A percentile compares a stretch with the other conserved stretches of the same genome.
These are phyloP conservation scores for Anhinga rufa DNA, from an alignment of 2,113 vertebrate genomes.

Conservation along the genomic window DNA sequence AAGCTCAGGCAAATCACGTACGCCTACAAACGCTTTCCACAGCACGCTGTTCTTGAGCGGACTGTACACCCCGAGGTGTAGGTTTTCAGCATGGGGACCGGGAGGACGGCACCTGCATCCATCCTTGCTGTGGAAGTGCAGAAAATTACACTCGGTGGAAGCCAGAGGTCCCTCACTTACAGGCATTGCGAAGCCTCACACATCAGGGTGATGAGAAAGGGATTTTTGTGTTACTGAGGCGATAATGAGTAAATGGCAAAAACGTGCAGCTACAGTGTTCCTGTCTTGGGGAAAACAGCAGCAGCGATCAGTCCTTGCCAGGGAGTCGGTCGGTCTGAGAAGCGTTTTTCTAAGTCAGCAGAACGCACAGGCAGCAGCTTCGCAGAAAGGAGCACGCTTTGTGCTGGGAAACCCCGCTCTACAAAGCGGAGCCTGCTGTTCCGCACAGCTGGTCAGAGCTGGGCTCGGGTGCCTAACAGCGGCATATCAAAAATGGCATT, in stretches of 20 bases:
- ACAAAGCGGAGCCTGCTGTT: not conserved
- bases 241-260: not conserved
- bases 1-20: not conserved
- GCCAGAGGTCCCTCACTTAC: not conserved
- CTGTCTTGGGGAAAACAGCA: not conserved
- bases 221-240: not conserved
- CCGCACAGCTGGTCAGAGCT: not conserved
- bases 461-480: accelerated
- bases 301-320: not conserved
- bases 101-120: not conserved
- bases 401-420: not conserved
- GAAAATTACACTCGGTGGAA: not conserved
- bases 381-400: not conserved
- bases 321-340: accelerated
- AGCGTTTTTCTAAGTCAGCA: not conserved
- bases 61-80: not conserved
- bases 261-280: accelerated
- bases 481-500: not conserved
- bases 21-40: accelerated
- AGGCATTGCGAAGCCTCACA: not conserved
- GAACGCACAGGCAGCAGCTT: not conserved
- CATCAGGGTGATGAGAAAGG: not conserved
- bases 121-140: not conserved
- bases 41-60: not conserved
- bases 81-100: accelerated